A percentile compares a stretch with the other conserved stretches of the same genome.
Evolutionary conservation across 2,113 vertebrate genomes (phyloP).

Genomic region (Ophiodon elongatus): DNA sequence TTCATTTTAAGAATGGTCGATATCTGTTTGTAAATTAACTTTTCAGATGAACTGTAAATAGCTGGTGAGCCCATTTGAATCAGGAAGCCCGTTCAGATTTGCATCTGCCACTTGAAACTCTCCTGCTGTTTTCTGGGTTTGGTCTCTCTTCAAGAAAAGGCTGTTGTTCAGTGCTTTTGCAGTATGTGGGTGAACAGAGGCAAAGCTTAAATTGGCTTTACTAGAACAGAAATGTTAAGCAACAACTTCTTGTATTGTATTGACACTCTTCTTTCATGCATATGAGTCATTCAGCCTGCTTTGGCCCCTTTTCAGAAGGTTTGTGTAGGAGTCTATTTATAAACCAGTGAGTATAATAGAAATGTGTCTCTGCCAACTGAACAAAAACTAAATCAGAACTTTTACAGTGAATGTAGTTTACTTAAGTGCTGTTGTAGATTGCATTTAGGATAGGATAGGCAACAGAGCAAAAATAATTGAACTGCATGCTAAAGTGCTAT

Average conservation of each 20-base stretch:
- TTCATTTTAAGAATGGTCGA: background rate
- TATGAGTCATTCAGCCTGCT: constrained; percentile 23
- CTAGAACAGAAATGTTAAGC: constrained; percentile 7
- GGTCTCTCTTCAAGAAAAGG: background rate
- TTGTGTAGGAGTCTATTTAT: constrained; percentile 1
- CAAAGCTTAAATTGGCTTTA: constrained; percentile 15
- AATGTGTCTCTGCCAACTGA: background rate
- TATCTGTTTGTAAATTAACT: background rate
- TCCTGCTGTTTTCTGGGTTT: background rate
- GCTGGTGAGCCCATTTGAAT: constrained; percentile 36
- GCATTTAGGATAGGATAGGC: background rate
- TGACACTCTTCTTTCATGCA: constrained; percentile 21
- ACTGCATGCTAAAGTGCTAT: background rate
- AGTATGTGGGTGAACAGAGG: constrained; percentile 1
- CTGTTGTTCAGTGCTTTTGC: constrained; percentile 22
- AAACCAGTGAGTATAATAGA: background rate
- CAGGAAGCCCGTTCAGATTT: constrained; percentile 75
- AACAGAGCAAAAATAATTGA: background rate
- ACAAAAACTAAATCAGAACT: background rate
- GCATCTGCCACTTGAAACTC: constrained; percentile 55
- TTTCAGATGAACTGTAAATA: constrained; percentile 20
- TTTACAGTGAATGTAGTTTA: constrained; percentile 1
- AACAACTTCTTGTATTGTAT: constrained; percentile 4
- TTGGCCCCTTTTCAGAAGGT: background rate
- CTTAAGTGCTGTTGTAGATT: background rate